Percentiles rank a stretch among this genome's conserved stretches.
Evolutionary conservation across 2,888 invertebrate genomes (phyloP).

Genomic region (Graphium colonna): DNA sequence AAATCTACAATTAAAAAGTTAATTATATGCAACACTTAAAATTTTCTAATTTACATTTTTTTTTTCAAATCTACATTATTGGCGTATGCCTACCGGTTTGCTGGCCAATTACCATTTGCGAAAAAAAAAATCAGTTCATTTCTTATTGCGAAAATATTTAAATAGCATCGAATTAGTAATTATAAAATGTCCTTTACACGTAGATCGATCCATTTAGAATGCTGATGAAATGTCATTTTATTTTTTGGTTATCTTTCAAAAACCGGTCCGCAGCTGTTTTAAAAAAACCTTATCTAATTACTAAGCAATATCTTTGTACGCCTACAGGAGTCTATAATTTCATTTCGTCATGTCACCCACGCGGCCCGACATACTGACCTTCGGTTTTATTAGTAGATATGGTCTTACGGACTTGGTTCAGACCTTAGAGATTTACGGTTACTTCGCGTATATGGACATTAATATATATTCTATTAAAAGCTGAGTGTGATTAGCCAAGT

Average conservation of each 20-base stretch:
- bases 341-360: slow-evolving; percentile 41
- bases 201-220: not conserved
- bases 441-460: too few species aligned
- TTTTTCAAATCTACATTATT: too few species aligned
- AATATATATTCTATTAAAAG: too few species aligned
- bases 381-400: slow-evolving; percentile 25
- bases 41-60: too few species aligned
- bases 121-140: too few species aligned
- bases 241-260: not conserved
- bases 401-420: not conserved
- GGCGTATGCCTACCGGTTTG: too few species aligned
- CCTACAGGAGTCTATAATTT: slow-evolving; percentile 33
- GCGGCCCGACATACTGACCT: slow-evolving; percentile 35
- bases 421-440: not conserved
- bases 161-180: not conserved
- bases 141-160: too few species aligned
- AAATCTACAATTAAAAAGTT: too few species aligned
- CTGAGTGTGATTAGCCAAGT: too few species aligned
- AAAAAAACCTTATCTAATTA: slow-evolving; percentile 40
- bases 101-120: too few species aligned
- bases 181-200: slow-evolving; percentile 11
- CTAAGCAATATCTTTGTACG: slow-evolving; percentile 30
- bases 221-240: not conserved
- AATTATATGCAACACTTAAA: too few species aligned
- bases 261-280: slow-evolving; percentile 23